These are phyloP conservation scores for Sitta carolinensis DNA, from an alignment of 2,797 vertebrate species.

Conservation along the genomic window DNA sequence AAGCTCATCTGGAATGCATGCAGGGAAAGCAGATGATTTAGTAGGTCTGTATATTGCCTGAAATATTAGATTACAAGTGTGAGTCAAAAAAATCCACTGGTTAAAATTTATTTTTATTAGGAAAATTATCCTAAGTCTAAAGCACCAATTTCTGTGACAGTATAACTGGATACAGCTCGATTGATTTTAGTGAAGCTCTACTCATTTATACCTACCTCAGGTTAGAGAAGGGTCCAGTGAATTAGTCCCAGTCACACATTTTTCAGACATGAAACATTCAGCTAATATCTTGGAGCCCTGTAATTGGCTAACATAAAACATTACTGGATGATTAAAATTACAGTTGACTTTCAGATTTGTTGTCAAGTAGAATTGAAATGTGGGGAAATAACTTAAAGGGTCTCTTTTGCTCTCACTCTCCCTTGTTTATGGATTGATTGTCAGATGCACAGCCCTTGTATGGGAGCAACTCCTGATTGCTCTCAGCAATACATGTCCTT, in stretches of 20 bases:
- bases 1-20: conserved; percentile 55
- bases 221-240: conserved; percentile 53
- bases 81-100: conserved; percentile 51
- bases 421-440: conserved; percentile 54
- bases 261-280: conserved; percentile 61
- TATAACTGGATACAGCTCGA: conserved; percentile 42
- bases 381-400: conserved; percentile 57
- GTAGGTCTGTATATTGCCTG: conserved; percentile 41
- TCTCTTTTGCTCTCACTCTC: neutral
- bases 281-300: conserved; percentile 46
- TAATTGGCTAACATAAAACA: conserved; percentile 68
- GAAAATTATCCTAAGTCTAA: conserved; percentile 58
- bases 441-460: conserved; percentile 29
- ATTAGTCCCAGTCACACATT: conserved; percentile 64
- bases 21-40: conserved; percentile 19
- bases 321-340: conserved; percentile 61
- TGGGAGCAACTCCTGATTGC: neutral
- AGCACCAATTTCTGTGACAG: conserved; percentile 52
- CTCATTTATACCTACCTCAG: conserved; percentile 39
- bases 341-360: conserved; percentile 59
- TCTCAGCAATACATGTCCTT: neutral
- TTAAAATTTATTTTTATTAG: conserved; percentile 67
- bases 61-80: conserved; percentile 56
- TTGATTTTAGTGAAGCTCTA: conserved; percentile 60
- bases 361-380: conserved; percentile 65